These are phyloP conservation scores for Lagopus leucura DNA, from an alignment of 2,113 vertebrate species.

Conservation along the genomic window DNA sequence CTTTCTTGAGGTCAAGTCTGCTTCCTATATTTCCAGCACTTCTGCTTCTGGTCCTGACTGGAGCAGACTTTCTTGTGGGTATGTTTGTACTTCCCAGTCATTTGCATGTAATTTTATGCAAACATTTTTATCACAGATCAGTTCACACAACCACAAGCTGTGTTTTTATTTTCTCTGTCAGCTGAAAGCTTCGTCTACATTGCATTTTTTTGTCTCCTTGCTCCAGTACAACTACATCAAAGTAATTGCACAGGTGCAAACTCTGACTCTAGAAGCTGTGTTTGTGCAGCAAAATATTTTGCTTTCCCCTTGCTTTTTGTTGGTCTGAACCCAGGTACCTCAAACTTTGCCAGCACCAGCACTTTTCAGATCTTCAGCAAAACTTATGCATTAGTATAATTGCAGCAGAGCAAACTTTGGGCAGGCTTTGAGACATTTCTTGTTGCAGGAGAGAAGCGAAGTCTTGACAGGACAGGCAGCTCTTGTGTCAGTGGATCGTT, in stretches of 20 bases:
- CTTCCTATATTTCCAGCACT: constrained; percentile 58
- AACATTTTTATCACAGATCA: constrained; percentile 72
- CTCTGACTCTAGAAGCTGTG: neutral
- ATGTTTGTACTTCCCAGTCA: constrained; percentile 64
- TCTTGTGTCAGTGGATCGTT: neutral
- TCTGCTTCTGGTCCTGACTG: constrained; percentile 59
- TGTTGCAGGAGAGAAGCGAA: neutral
- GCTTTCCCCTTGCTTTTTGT: neutral
- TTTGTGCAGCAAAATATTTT: constrained; percentile 27
- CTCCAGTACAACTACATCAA: constrained; percentile 37
- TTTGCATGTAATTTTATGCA: constrained; percentile 69
- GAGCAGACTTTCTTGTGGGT: constrained; percentile 63
- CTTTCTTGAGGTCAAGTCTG: constrained; percentile 20
- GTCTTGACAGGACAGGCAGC: neutral
- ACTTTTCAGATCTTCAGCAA: neutral
- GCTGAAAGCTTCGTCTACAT: constrained; percentile 44
- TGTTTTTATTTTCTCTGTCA: constrained; percentile 70
- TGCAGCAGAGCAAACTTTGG: neutral
- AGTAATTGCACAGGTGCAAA: constrained; percentile 56
- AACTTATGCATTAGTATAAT: neutral
- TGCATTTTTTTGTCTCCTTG: neutral
- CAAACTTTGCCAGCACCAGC: neutral
- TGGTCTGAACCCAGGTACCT: neutral
- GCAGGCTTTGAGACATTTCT: neutral
- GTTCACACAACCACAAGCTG: constrained; percentile 66